Percentiles rank a stretch among this genome's conserved stretches.
Conservation (phyloP, 1,140 invertebrate species). For the Hycleus cichorii region DNA sequence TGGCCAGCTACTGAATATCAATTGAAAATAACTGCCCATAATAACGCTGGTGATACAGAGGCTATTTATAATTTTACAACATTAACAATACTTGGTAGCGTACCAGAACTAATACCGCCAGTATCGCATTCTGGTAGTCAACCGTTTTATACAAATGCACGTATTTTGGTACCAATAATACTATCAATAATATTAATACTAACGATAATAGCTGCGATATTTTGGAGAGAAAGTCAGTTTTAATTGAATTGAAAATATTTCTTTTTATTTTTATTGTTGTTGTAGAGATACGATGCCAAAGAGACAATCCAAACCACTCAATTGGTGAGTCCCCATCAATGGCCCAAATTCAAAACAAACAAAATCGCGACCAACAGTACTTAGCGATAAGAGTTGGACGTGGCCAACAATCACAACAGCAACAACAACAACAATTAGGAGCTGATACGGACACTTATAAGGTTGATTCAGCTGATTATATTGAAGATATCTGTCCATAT, state of each 20-base stretch:
- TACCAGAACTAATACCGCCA: constrained; percentile 52
- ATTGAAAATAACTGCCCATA: constrained; percentile 80
- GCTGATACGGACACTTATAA: constrained; percentile 38
- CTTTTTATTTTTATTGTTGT: background rate
- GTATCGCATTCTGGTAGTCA: constrained; percentile 52
- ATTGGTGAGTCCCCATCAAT: constrained; percentile 61
- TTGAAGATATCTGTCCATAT: constrained; percentile 85
- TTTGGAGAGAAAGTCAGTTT: constrained; percentile 57
- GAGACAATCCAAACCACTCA: constrained; percentile 37
- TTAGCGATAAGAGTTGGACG: constrained; percentile 48
- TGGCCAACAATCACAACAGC: constrained; percentile 27
- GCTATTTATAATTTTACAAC: constrained; percentile 84
- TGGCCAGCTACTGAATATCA: constrained; percentile 80
- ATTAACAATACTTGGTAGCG: constrained; percentile 62
- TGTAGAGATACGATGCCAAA: constrained; percentile 42
- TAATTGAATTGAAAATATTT: background rate
- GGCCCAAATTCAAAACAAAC: constrained; percentile 67
- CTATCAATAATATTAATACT: constrained; percentile 59
- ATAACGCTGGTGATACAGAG: constrained; percentile 83
- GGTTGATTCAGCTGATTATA: constrained; percentile 56
- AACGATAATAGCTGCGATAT: constrained; percentile 52
- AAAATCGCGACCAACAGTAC: constrained; percentile 67
- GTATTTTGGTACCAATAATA: constrained; percentile 60
- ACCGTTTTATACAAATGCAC: constrained; percentile 61
- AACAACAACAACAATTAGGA: constrained; percentile 26